Evolutionary conservation across 53 echinoderm and acorn worm species (phyloP), one percentile per base, ranked within the genome.

Genomic region (Crossaster papposus): DNA sequence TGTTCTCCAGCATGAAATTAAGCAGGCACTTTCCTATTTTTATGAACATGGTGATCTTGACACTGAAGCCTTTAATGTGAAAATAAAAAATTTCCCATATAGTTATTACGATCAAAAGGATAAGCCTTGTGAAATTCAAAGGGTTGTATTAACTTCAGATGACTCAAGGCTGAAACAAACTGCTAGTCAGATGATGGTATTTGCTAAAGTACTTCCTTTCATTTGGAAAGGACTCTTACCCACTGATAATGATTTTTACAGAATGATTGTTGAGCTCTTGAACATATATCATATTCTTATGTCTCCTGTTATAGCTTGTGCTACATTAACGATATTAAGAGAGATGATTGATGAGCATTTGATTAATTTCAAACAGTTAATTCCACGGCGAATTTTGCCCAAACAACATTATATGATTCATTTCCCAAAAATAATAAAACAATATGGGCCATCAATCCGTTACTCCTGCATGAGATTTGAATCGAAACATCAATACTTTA

Each of bases 351-450:
- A 73, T 52, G 88, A 87, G 30, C 88, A 77, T 72, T 76, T 87
- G 54, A 33, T 30, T 77, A 30, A 72, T 55, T 87, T 32, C 77
- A 87, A 77, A 77, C 24, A 51, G 34, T n/a, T 87, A 24, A 52
- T 74, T 76, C 31, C 65, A 36, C 74, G 30, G 38, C 73, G 51
- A 74, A 87, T 87, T 77, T 68, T 71, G 31, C 87, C 87, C 65
- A 87, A 87, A 30, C 87, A 87, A 77, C 87, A 87, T 87, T 87
- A 85, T 32, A 62, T 85, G 44, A 75, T 87, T 44, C 87, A 87
- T 77, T 68, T 87, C 54, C 87, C 87, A 0, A 73, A 54, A 54
- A 50, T 75, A 34, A 87, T 87, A 74, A 51, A 51, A 37, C 35
- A 24, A 32, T 54, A 32, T 44, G 87, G 87, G 44, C 87, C 87